Evolutionary conservation across 2,888 invertebrate species (phyloP).

Genomic region (Parapristionchus giblindavisi): DNA sequence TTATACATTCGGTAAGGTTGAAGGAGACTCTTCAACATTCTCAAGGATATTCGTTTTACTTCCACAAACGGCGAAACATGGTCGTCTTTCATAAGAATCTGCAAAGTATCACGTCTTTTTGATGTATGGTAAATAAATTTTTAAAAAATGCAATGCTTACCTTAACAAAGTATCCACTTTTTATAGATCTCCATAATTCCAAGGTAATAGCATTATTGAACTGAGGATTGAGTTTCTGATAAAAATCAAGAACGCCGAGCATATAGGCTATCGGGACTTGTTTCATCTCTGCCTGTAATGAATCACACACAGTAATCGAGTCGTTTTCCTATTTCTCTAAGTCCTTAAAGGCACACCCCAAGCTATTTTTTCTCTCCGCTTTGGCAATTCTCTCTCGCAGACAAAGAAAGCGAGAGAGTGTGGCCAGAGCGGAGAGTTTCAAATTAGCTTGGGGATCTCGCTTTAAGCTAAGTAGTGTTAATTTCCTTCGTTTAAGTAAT

Average conservation of each 20-base stretch:
- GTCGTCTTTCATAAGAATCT: slow-evolving; percentile 13
- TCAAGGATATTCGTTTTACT: not conserved
- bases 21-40: not conserved
- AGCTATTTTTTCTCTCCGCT: too few species aligned
- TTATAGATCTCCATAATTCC: not conserved
- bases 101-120: not conserved
- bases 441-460: too few species aligned
- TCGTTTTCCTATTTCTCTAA: too few species aligned
- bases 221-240: not conserved
- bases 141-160: too few species aligned
- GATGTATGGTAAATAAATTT: not conserved
- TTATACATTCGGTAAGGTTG: too few species aligned
- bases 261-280: not conserved
- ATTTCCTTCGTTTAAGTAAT: not conserved
- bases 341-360: too few species aligned
- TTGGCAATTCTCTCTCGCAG: too few species aligned
- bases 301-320: too few species aligned
- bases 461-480: not conserved
- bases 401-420: too few species aligned
- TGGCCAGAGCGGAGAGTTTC: too few species aligned
- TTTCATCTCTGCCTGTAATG: slow-evolving; percentile 1
- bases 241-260: slow-evolving; percentile 5
- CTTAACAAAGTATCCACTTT: not conserved
- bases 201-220: slow-evolving; percentile 5
- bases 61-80: not conserved